A percentile compares a stretch with the other conserved stretches of the same genome.
These are phyloP conservation scores for Ceramica pisi DNA, from an alignment of 2,888 invertebrate genomes.

Conservation along the genomic window DNA sequence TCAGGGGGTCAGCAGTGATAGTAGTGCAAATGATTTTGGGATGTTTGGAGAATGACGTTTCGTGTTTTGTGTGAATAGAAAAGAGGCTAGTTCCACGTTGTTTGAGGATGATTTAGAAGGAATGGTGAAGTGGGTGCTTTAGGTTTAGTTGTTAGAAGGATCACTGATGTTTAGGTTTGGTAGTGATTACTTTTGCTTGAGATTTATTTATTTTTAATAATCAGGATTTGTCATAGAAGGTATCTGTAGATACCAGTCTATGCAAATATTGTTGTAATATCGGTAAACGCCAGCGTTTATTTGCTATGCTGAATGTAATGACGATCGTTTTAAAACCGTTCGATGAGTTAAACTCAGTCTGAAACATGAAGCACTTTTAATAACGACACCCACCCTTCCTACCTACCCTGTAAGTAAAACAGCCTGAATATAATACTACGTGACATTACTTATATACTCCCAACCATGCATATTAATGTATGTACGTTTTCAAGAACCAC, in stretches of 20 bases:
- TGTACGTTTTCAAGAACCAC: constrained; percentile 54
- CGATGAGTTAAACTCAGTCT: not conserved
- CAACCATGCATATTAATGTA: constrained; percentile 45
- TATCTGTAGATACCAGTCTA: not conserved
- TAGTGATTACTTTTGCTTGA: not conserved
- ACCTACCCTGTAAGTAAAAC: constrained; percentile 37
- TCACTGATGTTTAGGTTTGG: not conserved
- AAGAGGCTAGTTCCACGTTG: not conserved
- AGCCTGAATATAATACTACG: constrained; percentile 46
- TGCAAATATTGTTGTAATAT: not conserved
- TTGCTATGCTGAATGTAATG: not conserved
- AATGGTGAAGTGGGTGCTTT: not conserved
- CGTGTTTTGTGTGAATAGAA: not conserved
- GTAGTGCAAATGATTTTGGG: constrained; percentile 13
- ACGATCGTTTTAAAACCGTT: not conserved
- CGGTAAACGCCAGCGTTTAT: too few relatives aligned
- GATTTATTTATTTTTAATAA: not conserved
- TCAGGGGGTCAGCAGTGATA: constrained; percentile 27
- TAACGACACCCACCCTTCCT: constrained; percentile 21
- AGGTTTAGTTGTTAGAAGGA: constrained; percentile 6
- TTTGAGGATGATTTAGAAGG: not conserved
- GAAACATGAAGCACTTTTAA: constrained; percentile 18
- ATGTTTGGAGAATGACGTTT: not conserved
- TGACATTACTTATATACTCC: constrained; percentile 44
- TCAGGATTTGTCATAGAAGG: not conserved